A percentile compares a stretch with the other conserved stretches of the same genome.
Evolutionary conservation across 2,888 invertebrate genomes (phyloP).

Genomic region (Cantharis rufa): DNA sequence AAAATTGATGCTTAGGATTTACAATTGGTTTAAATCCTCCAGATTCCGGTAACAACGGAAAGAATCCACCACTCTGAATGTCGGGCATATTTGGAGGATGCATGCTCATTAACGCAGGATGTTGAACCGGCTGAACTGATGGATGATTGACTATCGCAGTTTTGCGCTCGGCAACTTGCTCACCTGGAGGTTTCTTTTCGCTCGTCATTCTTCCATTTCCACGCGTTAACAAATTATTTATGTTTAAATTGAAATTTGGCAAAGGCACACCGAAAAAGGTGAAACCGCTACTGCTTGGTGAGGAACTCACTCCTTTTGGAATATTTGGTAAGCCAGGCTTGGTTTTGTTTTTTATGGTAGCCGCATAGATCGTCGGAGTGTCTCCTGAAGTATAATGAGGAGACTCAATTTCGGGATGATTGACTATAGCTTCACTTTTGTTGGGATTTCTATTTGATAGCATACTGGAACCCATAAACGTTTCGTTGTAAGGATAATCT

Average conservation of each 20-base stretch:
- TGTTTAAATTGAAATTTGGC: slow-evolving; percentile 72
- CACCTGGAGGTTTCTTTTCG: slow-evolving; percentile 40
- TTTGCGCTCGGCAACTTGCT: slow-evolving; percentile 43
- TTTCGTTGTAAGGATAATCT: slow-evolving; percentile 74
- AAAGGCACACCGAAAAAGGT: slow-evolving; percentile 86
- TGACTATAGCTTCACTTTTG: slow-evolving; percentile 22
- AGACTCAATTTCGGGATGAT: slow-evolving; percentile 39
- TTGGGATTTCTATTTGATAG: slow-evolving; percentile 43
- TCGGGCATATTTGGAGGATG: slow-evolving; percentile 62
- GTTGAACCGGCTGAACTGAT: slow-evolving; percentile 41
- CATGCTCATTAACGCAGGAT: slow-evolving; percentile 40
- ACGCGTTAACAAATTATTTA: slow-evolving; percentile 64
- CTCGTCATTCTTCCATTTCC: slow-evolving; percentile 51
- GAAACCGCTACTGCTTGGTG: slow-evolving; percentile 67
- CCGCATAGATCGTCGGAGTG: slow-evolving; percentile 65
- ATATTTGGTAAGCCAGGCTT: slow-evolving; percentile 36
- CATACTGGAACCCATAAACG: slow-evolving; percentile 45
- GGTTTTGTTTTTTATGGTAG: slow-evolving; percentile 50
- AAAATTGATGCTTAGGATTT: slow-evolving; percentile 50
- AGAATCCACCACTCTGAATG: slow-evolving; percentile 77
- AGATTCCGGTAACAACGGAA: slow-evolving; percentile 72
- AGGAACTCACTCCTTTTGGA: slow-evolving; percentile 48
- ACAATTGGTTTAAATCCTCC: slow-evolving; percentile 75
- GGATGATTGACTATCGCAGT: slow-evolving; percentile 48
- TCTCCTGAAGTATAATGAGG: slow-evolving; percentile 61